Evolutionary conservation across 2,888 invertebrate species (phyloP).

Genomic region (Tineola bisselliella): DNA sequence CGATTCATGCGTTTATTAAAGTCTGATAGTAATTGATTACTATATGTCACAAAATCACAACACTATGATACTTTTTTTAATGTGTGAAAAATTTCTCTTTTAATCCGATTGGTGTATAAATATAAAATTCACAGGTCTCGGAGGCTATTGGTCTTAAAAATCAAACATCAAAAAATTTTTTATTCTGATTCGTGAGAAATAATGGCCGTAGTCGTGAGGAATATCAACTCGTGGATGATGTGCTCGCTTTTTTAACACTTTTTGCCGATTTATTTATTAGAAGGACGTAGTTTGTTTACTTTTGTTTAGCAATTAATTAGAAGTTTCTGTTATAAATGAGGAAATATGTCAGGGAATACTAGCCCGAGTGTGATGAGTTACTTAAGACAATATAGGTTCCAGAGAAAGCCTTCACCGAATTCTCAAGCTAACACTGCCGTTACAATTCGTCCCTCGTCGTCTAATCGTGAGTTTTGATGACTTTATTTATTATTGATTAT

Average conservation of each 20-base stretch:
- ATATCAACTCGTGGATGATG: not conserved
- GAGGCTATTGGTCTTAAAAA: not conserved
- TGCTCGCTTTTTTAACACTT: not conserved
- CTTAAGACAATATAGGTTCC: constrained; percentile 75
- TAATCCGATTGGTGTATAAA: not conserved
- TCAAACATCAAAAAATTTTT: not conserved
- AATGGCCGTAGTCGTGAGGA: not conserved
- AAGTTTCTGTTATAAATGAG: not conserved
- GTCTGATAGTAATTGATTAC: too few relatives aligned
- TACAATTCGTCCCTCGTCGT: constrained; percentile 42
- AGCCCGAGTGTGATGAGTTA: constrained; percentile 71
- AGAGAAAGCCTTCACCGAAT: constrained; percentile 64
- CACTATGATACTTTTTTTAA: not conserved
- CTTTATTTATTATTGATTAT: constrained; percentile 13
- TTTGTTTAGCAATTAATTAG: not conserved
- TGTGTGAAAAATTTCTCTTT: not conserved
- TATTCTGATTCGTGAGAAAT: not conserved
- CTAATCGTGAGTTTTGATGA: constrained; percentile 42
- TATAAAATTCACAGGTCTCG: not conserved
- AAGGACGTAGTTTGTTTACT: not conserved
- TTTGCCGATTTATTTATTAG: not conserved
- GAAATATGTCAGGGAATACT: constrained; percentile 50
- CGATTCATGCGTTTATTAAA: too few relatives aligned
- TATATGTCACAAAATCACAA: too few relatives aligned
- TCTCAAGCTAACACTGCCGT: constrained; percentile 36